Conservation (phyloP, 2,113 vertebrate genomes). For the Mormyrus iriodes region DNA sequence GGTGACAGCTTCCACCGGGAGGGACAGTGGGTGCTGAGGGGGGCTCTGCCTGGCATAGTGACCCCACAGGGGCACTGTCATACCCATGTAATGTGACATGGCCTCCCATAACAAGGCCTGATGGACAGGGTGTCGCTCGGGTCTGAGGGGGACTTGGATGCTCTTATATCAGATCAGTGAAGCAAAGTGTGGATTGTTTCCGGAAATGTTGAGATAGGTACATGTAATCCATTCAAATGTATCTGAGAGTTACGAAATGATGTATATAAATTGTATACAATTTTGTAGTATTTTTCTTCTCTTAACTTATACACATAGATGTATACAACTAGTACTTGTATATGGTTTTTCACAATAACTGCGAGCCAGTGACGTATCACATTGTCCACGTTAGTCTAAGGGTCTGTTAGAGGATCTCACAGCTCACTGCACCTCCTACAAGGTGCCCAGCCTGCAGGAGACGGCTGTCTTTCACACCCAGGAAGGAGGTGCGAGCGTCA, state of each 20-base stretch:
- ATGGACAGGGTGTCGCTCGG: slow-evolving; percentile 6
- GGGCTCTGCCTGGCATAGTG: background rate
- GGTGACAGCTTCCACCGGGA: slow-evolving; percentile 26
- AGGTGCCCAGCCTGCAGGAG: slow-evolving; percentile 11
- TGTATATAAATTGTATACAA: background rate
- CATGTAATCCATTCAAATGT: background rate
- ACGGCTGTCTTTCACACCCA: slow-evolving; percentile 33
- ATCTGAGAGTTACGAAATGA: background rate
- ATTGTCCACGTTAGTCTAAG: background rate
- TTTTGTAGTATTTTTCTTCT: background rate
- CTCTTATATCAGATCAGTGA: background rate
- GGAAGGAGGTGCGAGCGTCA: slow-evolving; percentile 32
- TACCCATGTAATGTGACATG: slow-evolving; percentile 27
- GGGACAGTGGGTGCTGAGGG: slow-evolving; percentile 4
- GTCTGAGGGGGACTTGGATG: background rate
- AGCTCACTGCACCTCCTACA: background rate
- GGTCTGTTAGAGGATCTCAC: background rate
- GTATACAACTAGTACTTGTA: background rate
- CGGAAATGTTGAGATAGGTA: background rate
- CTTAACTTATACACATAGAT: background rate
- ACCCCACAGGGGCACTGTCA: background rate
- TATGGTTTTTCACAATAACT: background rate
- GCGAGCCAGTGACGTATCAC: background rate
- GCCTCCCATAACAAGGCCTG: slow-evolving; percentile 26
- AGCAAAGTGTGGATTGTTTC: background rate